Percentiles rank a stretch among this genome's conserved stretches.
Conservation (phyloP, 2,113 vertebrate genomes). For the Tyrannus savana region DNA sequence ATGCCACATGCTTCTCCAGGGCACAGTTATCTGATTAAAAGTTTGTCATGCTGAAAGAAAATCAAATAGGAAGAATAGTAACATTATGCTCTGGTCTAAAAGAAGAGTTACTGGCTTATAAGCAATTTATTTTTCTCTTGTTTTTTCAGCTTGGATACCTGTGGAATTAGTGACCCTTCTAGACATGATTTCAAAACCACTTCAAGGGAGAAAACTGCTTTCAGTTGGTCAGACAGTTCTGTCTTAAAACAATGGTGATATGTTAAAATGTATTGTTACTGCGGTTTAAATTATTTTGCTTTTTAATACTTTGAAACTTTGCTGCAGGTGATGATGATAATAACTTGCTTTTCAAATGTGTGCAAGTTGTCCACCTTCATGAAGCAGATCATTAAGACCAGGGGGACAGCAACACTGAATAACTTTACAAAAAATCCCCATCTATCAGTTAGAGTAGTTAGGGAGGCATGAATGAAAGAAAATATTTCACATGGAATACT, state of each 20-base stretch:
- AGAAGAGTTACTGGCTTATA: background rate
- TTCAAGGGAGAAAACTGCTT: slow-evolving; percentile 26
- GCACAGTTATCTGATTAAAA: background rate
- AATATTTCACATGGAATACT: background rate
- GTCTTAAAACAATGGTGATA: background rate
- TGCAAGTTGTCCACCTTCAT: background rate
- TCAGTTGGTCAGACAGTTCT: background rate
- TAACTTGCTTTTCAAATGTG: background rate
- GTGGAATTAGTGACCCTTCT: slow-evolving; percentile 40
- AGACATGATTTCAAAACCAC: background rate
- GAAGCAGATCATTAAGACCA: background rate
- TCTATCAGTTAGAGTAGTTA: background rate
- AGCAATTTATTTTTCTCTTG: slow-evolving; percentile 27
- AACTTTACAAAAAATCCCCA: background rate
- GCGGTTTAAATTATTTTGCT: background rate
- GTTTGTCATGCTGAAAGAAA: background rate
- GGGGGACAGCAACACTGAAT: background rate
- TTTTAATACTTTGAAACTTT: background rate
- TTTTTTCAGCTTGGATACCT: slow-evolving; percentile 29
- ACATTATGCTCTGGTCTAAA: background rate
- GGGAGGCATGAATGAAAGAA: background rate
- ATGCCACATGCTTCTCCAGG: background rate
- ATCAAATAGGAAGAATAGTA: background rate
- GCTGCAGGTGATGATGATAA: background rate
- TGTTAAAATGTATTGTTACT: background rate